Evolutionary conservation across 2,113 vertebrate species (phyloP), one percentile per base, ranked within the genome.

Genomic region (Lethenteron camtschaticum): DNA sequence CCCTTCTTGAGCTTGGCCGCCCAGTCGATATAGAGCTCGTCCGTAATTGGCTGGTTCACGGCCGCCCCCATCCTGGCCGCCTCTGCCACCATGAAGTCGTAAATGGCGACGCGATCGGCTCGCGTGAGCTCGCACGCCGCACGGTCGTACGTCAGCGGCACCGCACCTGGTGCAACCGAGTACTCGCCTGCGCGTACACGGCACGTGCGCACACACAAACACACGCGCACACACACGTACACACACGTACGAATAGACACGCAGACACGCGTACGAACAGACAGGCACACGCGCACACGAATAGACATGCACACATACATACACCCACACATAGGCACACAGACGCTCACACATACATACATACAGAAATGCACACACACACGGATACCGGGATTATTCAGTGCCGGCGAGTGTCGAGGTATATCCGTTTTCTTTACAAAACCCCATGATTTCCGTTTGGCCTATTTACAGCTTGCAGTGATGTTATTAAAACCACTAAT

Each of bases 1-100:
- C 94, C 85, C 83, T 85, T 89, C 55, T 85, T 88, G 58, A 99
- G 83, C 79, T 96, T 96, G 1, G 88, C 87, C 73, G 92, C 88
- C 81, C 96, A 77, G 76, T 99, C 94, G 70, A 95, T 86, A 12
- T 96, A 96, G 59, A 99, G 86, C 72, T 96, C 92, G 1, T 81
- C 79, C 6, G 41, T 41, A 5, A 41, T 41, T 41, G 41, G 41
- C 41, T 41, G 41, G 41, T 5, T 41, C 41, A 7, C 41, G 41
- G 41, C 41, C 41, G 41, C 41, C 41, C 41, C 41, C 41, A 41
- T 41, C 41, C 41, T 41, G 0, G 73, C 72, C 12, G 76, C 71
- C 0, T 81, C 78, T 1, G 81, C 76, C 24, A 84, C 74, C 72
- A 92, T 85, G 1, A 91, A 85, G 75, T 96, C 81, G 12, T 90